Percentiles rank a stretch among this genome's conserved stretches.
phyloP scores from a whole-genome alignment of 2,888 invertebrate genomes.

The Callyntrura guangdongensis region DNA sequence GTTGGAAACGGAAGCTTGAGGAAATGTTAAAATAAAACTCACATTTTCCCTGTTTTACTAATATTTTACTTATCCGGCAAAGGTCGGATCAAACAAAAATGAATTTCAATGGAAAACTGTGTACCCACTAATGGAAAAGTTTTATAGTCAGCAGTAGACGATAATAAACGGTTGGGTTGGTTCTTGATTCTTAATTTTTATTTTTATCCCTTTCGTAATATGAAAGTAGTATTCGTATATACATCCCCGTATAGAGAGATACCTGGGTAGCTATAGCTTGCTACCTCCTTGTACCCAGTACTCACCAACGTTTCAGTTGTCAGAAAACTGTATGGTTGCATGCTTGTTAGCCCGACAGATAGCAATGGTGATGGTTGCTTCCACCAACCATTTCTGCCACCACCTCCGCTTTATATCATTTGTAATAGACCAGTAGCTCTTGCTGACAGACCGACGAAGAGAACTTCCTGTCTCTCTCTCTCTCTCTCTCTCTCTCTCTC shows the following conservation, averaged over 20 bases:
- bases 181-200: constrained; percentile 5
- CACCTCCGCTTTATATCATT: constrained; percentile 5
- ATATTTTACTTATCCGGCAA: background rate
- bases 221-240: background rate
- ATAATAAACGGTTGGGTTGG: background rate
- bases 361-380: constrained; percentile 12
- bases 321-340: constrained; percentile 34
- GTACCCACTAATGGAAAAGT: background rate
- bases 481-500: no score
- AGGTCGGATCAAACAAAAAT: constrained; percentile 14
- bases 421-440: constrained; percentile 69
- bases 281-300: background rate
- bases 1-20: background rate
- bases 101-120: constrained; percentile 23
- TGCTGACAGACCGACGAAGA: constrained; percentile 75
- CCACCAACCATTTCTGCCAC: constrained; percentile 9
- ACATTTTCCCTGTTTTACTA: background rate
- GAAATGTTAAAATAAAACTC: background rate
- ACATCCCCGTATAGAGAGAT: background rate
- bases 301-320: background rate
- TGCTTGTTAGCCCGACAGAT: background rate
- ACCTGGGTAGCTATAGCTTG: background rate
- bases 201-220: no score
- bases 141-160: background rate
- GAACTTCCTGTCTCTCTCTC: constrained; percentile 75